phyloP scores from a whole-genome alignment of 64 coral and sea anemone species.

The Montipora foliosa region DNA sequence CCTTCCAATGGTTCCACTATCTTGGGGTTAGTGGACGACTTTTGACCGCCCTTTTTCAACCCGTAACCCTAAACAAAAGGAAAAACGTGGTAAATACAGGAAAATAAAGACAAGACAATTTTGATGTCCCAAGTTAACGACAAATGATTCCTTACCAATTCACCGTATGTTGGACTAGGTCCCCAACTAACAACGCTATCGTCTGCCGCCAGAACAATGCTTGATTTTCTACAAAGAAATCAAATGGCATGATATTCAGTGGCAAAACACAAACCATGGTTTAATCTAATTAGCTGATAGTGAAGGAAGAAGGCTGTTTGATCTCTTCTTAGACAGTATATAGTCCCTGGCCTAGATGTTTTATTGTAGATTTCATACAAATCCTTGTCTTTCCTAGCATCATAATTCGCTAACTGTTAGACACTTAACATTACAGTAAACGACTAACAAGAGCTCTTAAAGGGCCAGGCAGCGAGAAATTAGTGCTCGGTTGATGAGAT shows the following conservation, averaged over 20 bases:
- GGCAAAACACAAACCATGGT: not conserved
- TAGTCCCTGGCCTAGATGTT: too few relatives aligned
- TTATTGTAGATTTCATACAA: too few relatives aligned
- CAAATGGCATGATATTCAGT: not conserved
- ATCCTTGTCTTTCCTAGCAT: too few relatives aligned
- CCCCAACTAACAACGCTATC: constrained; percentile 95
- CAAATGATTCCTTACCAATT: constrained; percentile 68
- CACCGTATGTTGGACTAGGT: constrained; percentile 89
- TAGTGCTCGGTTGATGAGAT: too few relatives aligned
- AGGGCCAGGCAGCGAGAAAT: too few relatives aligned
- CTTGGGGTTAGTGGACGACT: constrained; percentile 82
- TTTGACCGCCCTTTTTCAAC: constrained; percentile 84
- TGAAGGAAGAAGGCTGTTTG: too few relatives aligned
- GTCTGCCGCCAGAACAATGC: constrained; percentile 91
- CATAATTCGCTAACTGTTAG: too few relatives aligned
- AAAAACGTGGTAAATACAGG: not conserved
- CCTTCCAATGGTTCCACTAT: constrained; percentile 92
- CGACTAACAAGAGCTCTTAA: too few relatives aligned
- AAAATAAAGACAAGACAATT: not conserved
- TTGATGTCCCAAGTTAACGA: not conserved
- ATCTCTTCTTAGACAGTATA: too few relatives aligned
- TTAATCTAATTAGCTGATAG: not conserved
- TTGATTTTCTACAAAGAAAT: constrained; percentile 76
- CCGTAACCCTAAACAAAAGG: constrained; percentile 75
- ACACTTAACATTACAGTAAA: too few relatives aligned